Conservation (phyloP, 2,113 vertebrate genomes). For the Pantherophis guttatus region DNA sequence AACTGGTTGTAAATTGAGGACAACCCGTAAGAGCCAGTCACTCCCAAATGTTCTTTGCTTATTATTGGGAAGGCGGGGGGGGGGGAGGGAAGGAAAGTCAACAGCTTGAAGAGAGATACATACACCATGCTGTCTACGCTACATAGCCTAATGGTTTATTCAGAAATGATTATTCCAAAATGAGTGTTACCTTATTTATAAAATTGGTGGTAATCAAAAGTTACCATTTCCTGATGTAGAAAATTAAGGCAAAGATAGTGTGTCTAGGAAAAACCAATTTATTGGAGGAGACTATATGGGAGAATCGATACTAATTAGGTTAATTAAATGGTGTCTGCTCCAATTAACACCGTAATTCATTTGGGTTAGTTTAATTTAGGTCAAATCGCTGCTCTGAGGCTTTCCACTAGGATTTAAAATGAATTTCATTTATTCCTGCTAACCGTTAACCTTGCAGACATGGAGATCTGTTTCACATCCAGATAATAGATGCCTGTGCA, state of each 20-base stretch:
- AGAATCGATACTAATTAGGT: constrained; percentile 8
- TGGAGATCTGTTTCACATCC: not conserved
- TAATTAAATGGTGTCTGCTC: not conserved
- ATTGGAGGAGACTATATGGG: not conserved
- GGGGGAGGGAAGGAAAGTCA: not conserved
- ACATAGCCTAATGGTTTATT: not conserved
- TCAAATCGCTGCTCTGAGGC: not conserved
- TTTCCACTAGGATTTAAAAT: not conserved
- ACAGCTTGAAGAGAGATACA: not conserved
- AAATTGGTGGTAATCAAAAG: not conserved
- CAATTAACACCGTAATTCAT: not conserved
- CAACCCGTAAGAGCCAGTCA: not conserved
- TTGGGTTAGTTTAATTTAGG: not conserved
- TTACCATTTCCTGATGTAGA: not conserved
- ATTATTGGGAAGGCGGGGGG: not conserved
- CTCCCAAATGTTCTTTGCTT: not conserved
- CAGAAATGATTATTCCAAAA: not conserved
- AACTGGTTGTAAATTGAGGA: not conserved
- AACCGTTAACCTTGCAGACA: not conserved
- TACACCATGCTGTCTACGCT: not conserved
- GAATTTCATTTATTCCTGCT: not conserved
- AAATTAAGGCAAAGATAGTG: not conserved
- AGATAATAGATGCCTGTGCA: not conserved
- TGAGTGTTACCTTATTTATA: not conserved
- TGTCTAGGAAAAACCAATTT: not conserved